Evolutionary conservation across 2,888 invertebrate genomes (phyloP), one percentile per base, ranked within the genome.

Genomic region (Cheilosia variabilis): DNA sequence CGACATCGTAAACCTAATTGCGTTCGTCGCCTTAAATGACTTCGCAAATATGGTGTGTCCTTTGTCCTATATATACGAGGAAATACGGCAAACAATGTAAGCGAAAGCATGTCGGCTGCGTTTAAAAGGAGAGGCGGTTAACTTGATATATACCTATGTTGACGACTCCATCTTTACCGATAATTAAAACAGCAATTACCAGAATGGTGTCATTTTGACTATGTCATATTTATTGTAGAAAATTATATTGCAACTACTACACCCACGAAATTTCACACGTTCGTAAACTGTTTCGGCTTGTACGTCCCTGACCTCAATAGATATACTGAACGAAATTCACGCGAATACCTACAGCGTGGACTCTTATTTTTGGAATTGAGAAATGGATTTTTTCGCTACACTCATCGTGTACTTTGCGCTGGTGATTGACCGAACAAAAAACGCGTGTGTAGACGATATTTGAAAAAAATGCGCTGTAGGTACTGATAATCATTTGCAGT

Each of bases 291-390:
- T 19, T 17, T 19, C 19, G 17, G 3, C 19, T 19, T 17, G 9
- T 2, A 17, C 37, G 71, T 22, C 71, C 71, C 52, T 72, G 71
- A 72, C 71, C 71, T 52, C 41, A 71, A 72, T 72, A 52, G 37
- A 10, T 37, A 10, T 37, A 37, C 13, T 22, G 41, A 60, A n/a
- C 71, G 58, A 71, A 47, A 47, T 47, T 50, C 58, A 13, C 58
- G 47, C 52, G 60, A 62, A 37, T 63, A 31, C 27, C n/a, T 43
- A 62, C 4, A 37, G 37, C 37, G 37, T 13, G 43, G 53, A 43
- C 43, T 53, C 37, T 63, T 73, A 73, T 73, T 73, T 73, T 73
- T 41, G 62, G 72, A 72, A 72, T 41, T 69, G 15, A 31, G 34
- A 17, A 60, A 17, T 47, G 17, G 9, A 9, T 47, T 17, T 19